Evolutionary conservation across 37 sponge, comb jelly and placozoan genomes (phyloP), one percentile per base, ranked within the genome.

Genomic region (Bolinopsis microptera): DNA sequence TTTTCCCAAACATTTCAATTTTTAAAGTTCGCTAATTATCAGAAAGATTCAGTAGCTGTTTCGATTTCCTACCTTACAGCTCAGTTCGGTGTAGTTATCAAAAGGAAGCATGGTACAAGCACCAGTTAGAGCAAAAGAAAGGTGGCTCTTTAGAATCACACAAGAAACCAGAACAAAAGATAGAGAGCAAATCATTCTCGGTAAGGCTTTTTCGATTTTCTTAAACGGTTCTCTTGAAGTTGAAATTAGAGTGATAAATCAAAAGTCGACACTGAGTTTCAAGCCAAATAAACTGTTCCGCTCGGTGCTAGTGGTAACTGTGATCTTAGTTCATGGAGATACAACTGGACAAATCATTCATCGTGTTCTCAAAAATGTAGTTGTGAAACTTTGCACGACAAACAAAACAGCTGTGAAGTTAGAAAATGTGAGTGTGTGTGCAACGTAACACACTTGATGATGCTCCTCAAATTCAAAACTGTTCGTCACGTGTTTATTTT

Each of bases 101-200:
- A 86, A 86, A n/a, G 90, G 90, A 36, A 86, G 30, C 90, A 86
- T 86, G 27, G 90, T 86, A 23, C 90, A 86, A 38, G 90, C 90
- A 86, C 39, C 90, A 16, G 90, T 86, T 34, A 86, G 48, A 35
- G 74, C 5, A 72, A n/a, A 3, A 72, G 9, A 48, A 13, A 48
- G 13, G 13, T 48, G 61, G 9, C 26, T 28, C 75, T 72, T n/a
- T 3, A 72, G 31, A n/a, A 72, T 28, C 13, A n/a, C 75, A 5
- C 2, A 72, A 72, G 22, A 24, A 5, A 21, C 18, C 75, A 72
- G 75, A 2, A 72, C 22, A 72, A 30, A 28, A 72, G 31, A n/a
- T 72, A 72, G 13, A 23, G 3, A 5, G 5, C 2, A 30, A n/a
- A 72, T n/a, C 75, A 72, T 72, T 21, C 22, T 72, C 26, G 5